Evolutionary conservation across 1,140 invertebrate genomes (phyloP), one percentile per base, ranked within the genome.

Genomic region (Drosophila punjabiensis): DNA sequence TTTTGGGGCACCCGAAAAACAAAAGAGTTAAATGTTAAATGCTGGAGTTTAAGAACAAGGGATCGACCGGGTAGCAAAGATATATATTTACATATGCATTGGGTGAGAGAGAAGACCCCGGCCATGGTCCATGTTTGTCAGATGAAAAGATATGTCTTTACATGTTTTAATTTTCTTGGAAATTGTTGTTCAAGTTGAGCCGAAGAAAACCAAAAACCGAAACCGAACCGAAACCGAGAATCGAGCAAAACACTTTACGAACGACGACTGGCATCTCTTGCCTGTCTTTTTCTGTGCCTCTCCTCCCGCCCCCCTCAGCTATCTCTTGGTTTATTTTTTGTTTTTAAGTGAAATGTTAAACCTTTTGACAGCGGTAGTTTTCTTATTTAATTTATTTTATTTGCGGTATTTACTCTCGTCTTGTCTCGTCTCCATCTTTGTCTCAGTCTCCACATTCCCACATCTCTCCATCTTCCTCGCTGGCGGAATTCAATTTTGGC

Each of bases 301-400:
- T 30, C 48, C 48, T 24, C 20, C n/a, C 7, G 1, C 6, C 6
- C 41, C 39, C 11, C 33, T 47, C 39, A 28, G 37, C 43, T 52
- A 52, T 52, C 50, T 63, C 62, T 81, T 13, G 59, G 47, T 74
- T 69, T 66, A 53, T 79, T 80, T 80, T 84, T 81, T 85, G 65
- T 82, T 90, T 89, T 89, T 89, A 89, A 89, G 85, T 89, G 85
- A 89, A 89, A 89, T 89, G 85, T 89, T 89, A 89, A 89, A 90
- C 85, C 85, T 89, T 89, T 89, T 89, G 85, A 89, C 85, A 89
- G 85, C 85, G 86, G 85, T 89, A 90, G 85, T 90, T 89, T 75
- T 89, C 85, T 89, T 89, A 89, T 89, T 89, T 89, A 90, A 89
- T 89, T 89, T 90, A 89, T 89, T 89, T 89, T 89, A 89, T 89